Evolutionary conservation across 2,113 vertebrate species (phyloP).

Genomic region (Leuciscus idus): DNA sequence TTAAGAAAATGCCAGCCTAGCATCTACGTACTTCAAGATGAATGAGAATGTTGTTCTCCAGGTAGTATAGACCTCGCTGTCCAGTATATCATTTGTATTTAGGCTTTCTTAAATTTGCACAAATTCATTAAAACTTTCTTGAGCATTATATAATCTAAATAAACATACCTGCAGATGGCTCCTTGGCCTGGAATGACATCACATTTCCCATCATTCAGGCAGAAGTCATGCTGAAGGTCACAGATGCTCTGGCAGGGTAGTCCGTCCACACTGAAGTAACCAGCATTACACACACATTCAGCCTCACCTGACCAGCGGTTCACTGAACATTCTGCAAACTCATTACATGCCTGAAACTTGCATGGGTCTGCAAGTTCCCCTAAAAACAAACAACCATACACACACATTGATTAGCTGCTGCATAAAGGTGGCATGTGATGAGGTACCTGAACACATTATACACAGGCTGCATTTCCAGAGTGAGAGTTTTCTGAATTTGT

Average conservation of each 20-base stretch:
- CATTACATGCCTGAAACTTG: constrained; percentile 95
- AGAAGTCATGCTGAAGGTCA: constrained; percentile 85
- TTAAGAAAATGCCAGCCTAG: background rate
- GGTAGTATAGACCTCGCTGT: background rate
- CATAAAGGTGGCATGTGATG: background rate
- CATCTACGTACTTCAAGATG: background rate
- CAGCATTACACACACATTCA: constrained; percentile 70
- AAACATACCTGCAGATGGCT: constrained; percentile 65
- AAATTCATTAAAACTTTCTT: background rate
- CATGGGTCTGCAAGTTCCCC: constrained; percentile 84
- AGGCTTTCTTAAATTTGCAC: background rate
- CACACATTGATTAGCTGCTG: background rate
- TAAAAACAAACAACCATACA: constrained; percentile 34
- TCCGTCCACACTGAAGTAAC: constrained; percentile 88
- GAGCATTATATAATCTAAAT: background rate
- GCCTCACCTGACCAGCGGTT: constrained; percentile 89
- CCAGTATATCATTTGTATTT: background rate
- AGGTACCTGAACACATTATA: background rate
- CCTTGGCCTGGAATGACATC: constrained; percentile 89
- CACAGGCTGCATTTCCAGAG: background rate
- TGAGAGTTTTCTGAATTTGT: background rate
- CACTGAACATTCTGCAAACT: constrained; percentile 87
- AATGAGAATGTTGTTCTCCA: background rate
- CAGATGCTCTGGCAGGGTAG: constrained; percentile 92
- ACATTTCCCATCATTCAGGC: constrained; percentile 93